Evolutionary conservation across 2,888 invertebrate genomes (phyloP).

Genomic region (Nemapogon koenigi): DNA sequence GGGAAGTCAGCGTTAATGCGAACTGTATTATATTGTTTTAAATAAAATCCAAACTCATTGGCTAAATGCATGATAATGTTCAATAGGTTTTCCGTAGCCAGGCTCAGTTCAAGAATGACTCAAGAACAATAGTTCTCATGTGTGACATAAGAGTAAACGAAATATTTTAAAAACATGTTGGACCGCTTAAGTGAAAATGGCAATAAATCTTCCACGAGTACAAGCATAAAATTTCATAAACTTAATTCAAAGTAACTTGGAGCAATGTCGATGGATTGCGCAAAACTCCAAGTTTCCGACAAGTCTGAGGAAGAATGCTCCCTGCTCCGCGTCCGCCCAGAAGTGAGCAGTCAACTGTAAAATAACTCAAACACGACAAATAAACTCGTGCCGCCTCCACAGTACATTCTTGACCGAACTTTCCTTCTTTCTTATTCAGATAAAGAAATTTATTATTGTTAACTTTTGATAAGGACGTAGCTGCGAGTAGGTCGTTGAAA

Average conservation of each 20-base stretch:
- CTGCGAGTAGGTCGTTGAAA: no score
- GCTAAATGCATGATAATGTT: no score
- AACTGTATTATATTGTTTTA: no score
- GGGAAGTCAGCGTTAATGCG: no score
- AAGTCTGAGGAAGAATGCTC: slow-evolving; percentile 30
- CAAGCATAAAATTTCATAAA: slow-evolving; percentile 33
- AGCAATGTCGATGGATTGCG: slow-evolving; percentile 34
- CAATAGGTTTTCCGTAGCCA: not conserved
- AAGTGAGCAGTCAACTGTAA: slow-evolving; percentile 35
- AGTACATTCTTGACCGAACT: slow-evolving; percentile 8
- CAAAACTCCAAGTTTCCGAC: slow-evolving; percentile 30
- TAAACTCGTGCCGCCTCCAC: slow-evolving; percentile 12
- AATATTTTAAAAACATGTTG: no score
- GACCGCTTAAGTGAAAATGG: slow-evolving; percentile 2
- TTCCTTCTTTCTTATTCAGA: slow-evolving; percentile 23
- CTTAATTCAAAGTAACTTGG: slow-evolving; percentile 25
- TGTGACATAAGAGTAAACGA: no score
- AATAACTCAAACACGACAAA: slow-evolving; percentile 33
- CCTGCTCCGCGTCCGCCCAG: slow-evolving; percentile 21
- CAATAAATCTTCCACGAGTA: slow-evolving; percentile 18
- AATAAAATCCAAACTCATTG: no score
- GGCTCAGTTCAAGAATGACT: not conserved
- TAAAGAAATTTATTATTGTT: slow-evolving; percentile 22
- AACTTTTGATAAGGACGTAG: slow-evolving; percentile 11
- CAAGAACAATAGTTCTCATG: not conserved